Conservation (phyloP, 2,113 vertebrate species). For the Cygnus atratus region DNA sequence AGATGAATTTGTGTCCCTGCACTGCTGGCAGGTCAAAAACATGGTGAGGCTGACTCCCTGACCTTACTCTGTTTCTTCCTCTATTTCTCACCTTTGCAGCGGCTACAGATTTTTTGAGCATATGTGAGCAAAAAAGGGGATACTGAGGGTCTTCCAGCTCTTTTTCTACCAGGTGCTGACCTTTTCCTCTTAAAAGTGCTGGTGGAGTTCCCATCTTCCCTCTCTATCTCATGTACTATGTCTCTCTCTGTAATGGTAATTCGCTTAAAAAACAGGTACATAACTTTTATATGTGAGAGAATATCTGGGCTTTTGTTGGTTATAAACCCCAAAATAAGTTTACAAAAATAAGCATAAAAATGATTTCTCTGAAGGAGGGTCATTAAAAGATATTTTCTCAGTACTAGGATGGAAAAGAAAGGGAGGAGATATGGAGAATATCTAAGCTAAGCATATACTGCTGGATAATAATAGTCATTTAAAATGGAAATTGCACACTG, state of each 20-base stretch:
- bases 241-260: neutral
- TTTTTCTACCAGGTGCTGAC: neutral
- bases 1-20: neutral
- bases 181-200: neutral
- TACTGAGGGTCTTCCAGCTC: neutral
- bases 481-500: neutral
- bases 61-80: neutral
- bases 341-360: neutral
- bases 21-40: neutral
- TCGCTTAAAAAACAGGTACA: neutral
- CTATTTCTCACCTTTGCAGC: neutral
- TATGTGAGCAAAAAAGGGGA: neutral
- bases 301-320: neutral
- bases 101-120: neutral
- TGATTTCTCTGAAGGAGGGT: neutral
- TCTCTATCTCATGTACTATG: neutral
- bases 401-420: neutral
- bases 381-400: neutral
- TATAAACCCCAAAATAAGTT: neutral
- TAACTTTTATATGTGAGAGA: neutral
- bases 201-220: neutral
- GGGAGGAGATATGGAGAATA: neutral
- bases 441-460: neutral
- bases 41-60: fast-evolving
- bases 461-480: neutral